Conservation (phyloP, 1,140 invertebrate species). For the Arion vulgaris region DNA sequence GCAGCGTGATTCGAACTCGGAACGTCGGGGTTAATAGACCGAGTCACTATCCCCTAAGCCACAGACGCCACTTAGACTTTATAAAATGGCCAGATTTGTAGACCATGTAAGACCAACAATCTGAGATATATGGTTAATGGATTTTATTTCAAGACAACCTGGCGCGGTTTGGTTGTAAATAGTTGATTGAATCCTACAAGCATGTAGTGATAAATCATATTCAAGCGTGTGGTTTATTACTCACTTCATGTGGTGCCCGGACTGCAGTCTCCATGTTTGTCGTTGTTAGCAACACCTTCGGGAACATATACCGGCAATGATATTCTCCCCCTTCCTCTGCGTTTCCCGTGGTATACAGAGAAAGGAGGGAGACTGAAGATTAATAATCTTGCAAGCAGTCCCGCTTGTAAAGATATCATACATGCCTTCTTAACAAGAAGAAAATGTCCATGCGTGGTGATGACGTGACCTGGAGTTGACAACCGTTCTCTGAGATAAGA, state of each 20-base stretch:
- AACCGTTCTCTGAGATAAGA: no score
- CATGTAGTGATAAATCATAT: constrained; percentile 6
- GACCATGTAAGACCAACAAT: neutral
- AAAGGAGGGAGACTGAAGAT: neutral
- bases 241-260: neutral
- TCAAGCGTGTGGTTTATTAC: neutral
- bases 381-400: neutral
- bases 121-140: constrained; percentile 4
- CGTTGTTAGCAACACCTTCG: constrained; percentile 13
- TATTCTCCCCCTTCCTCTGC: neutral
- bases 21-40: no score
- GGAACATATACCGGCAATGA: neutral
- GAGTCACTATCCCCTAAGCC: no score
- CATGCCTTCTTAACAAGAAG: neutral
- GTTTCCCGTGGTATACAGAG: neutral
- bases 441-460: no score
- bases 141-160: neutral
- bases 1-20: no score
- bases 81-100: neutral
- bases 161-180: neutral
- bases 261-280: neutral
- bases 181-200: neutral
- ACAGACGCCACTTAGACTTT: no score
- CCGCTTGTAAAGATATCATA: neutral
- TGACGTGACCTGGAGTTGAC: no score